Base-by-base conservation (phyloP, 2,113 vertebrate species). In the Hiodon tergisus region DNA sequence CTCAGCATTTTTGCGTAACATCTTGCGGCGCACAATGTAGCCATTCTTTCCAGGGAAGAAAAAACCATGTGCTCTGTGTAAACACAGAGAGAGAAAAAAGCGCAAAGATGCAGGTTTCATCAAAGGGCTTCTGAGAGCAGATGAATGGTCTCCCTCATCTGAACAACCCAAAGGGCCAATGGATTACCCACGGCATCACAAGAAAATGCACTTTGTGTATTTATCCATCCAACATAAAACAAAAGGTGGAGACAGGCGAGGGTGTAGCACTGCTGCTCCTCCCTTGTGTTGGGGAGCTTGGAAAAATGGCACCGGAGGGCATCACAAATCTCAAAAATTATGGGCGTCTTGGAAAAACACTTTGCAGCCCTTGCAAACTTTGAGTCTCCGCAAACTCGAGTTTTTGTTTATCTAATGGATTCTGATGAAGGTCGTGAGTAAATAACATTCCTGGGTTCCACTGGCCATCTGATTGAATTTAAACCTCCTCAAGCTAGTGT, bases 31-130 rank as follows among this genome's bases (percentile, higher is more conserved):
- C n/a, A 72, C 69, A 73, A 68, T 63, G n/a, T 55, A 31, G 66
- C 62, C 14, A 16, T 66, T 74, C 66, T 67, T 69, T 47, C 48
- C 57, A 65, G 51, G 77, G 58, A 57, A 13, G 17, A 48, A 4
- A 67, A 67, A 46, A 61, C 52, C 66, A 69, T 72, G 68, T 80
- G 71, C 67, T 77, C 67, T 76, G 68, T 79, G 73, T 80, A 80
- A 84, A 82, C 67, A 79, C 11, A 5, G 7, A 14, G 59, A 16
- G 17, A 14, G 50, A 1, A 5, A 53, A 61, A 52, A 54, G 63
- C 63, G 58, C 3, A 47, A 74, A 74, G 52, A 74, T 52, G 54
- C 6, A 53, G 31, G 69, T 50, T 71, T 74, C 77, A 68, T 67
- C 60, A 71, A 66, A 63, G 77, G 63, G 55, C 51, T 65, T 80